Conservation (phyloP, 2,888 invertebrate species). For the Scotopteryx bipunctaria region DNA sequence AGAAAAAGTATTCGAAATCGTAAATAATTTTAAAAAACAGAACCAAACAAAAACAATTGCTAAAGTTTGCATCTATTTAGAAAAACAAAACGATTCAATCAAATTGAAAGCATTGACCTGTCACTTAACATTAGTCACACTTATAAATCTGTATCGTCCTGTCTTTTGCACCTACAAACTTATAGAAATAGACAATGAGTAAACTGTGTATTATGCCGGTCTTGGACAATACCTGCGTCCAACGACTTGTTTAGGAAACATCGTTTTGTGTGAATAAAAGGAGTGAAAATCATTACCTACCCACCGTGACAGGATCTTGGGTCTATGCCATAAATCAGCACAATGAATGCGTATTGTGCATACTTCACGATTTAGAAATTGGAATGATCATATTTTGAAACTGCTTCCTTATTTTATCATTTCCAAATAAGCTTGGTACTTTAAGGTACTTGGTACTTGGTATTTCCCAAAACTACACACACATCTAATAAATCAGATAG, state of each 20-base stretch:
- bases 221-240: slow-evolving; percentile 59
- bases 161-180: slow-evolving; percentile 47
- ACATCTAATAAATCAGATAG: too few relatives aligned
- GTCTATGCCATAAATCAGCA: slow-evolving; percentile 30
- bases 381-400: too few relatives aligned
- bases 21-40: too few relatives aligned
- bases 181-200: slow-evolving; percentile 42
- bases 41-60: too few relatives aligned
- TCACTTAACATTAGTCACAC: slow-evolving; percentile 60
- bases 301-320: slow-evolving; percentile 62
- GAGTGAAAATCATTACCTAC: slow-evolving; percentile 57
- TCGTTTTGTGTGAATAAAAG: slow-evolving; percentile 52
- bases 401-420: too few relatives aligned
- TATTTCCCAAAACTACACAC: too few relatives aligned
- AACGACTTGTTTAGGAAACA: slow-evolving; percentile 76
- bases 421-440: too few relatives aligned
- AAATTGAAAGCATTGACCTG: slow-evolving; percentile 54
- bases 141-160: slow-evolving; percentile 48
- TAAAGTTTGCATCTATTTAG: slow-evolving; percentile 19
- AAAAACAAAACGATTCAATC: slow-evolving; percentile 44
- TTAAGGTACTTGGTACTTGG: too few relatives aligned
- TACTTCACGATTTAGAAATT: slow-evolving; percentile 14
- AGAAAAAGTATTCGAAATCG: too few relatives aligned
- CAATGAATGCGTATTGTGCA: slow-evolving; percentile 8
- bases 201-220: too few relatives aligned